These are phyloP conservation scores for Acrossocheilus wenchowensis DNA, from an alignment of 2,797 vertebrate genomes.

Conservation along the genomic window DNA sequence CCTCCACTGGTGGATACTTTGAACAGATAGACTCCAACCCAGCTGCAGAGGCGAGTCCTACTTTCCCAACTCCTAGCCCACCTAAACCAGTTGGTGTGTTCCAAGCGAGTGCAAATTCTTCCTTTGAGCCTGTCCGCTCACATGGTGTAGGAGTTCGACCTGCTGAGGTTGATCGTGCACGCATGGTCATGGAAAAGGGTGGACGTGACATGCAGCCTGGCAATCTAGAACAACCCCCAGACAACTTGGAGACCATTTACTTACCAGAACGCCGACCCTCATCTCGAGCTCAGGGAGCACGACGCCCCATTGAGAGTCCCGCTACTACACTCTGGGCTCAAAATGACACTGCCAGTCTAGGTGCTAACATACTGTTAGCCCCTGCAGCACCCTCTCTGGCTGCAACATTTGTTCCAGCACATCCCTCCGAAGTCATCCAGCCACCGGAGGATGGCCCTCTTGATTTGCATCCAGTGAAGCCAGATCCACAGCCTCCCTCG, in stretches of 20 bases:
- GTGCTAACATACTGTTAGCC: slow-evolving; percentile 88
- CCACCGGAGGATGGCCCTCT: slow-evolving; percentile 86
- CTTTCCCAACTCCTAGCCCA: slow-evolving; percentile 88
- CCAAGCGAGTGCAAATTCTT: slow-evolving; percentile 97
- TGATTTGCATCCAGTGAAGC: slow-evolving; percentile 72
- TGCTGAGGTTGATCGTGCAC: slow-evolving; percentile 86
- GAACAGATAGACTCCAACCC: slow-evolving; percentile 95
- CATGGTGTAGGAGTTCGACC: slow-evolving; percentile 86
- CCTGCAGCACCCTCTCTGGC: slow-evolving; percentile 89
- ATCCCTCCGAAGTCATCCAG: slow-evolving; percentile 85
- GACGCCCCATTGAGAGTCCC: slow-evolving; percentile 92
- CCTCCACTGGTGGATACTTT: slow-evolving; percentile 84
- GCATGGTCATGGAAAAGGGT: slow-evolving; percentile 86
- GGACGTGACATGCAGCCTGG: slow-evolving; percentile 77
- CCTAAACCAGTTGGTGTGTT: slow-evolving; percentile 94
- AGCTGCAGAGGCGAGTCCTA: slow-evolving; percentile 70
- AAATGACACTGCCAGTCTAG: slow-evolving; percentile 86
- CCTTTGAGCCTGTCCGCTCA: slow-evolving; percentile 94
- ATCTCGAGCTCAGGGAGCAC: slow-evolving; percentile 74
- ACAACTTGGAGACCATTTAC: slow-evolving; percentile 94
- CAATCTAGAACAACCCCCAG: slow-evolving; percentile 95
- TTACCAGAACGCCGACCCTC: slow-evolving; percentile 68
- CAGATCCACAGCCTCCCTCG: slow-evolving; percentile 74
- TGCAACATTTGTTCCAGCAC: slow-evolving; percentile 76
- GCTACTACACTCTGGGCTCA: slow-evolving; percentile 97